Percentiles rank a stretch among this genome's conserved stretches.
Evolutionary conservation across 1,140 invertebrate genomes (phyloP).

Genomic region (Trichonephila inaurata): DNA sequence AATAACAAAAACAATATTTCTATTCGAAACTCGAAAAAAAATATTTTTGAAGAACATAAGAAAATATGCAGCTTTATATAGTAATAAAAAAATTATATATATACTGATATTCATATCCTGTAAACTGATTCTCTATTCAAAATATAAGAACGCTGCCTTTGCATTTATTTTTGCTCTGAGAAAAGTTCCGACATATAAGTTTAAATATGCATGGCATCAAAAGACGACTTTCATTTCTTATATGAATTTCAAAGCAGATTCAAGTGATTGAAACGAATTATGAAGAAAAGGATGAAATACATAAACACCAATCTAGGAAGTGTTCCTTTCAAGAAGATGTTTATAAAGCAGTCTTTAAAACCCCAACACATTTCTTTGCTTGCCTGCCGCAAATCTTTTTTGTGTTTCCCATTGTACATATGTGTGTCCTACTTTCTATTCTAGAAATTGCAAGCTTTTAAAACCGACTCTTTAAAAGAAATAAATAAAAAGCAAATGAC

Average conservation of each 20-base stretch:
- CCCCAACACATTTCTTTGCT: background rate
- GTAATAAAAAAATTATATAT: too few species aligned
- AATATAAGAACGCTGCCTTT: background rate
- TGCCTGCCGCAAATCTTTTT: background rate
- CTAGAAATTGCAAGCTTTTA: constrained; percentile 21
- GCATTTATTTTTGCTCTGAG: background rate
- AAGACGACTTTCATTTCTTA: background rate
- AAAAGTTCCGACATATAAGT: background rate
- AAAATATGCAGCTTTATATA: too few species aligned
- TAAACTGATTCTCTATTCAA: constrained; percentile 15
- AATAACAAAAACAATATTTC: too few species aligned
- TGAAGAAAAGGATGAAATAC: background rate
- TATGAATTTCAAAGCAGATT: background rate
- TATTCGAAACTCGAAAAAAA: too few species aligned
- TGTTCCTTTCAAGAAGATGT: background rate
- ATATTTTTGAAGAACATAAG: too few species aligned
- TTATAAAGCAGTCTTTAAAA: constrained; percentile 32
- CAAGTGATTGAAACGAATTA: constrained; percentile 42
- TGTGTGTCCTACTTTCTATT: constrained; percentile 37
- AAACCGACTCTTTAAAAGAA: constrained; percentile 30
- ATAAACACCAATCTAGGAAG: constrained; percentile 41
- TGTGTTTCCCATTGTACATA: background rate
- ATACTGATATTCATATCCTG: background rate
- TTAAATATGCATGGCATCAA: constrained; percentile 32
- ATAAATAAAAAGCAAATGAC: background rate